These are phyloP conservation scores for Belonocnema kinseyi DNA, from an alignment of 1,140 invertebrate genomes.

Conservation along the genomic window DNA sequence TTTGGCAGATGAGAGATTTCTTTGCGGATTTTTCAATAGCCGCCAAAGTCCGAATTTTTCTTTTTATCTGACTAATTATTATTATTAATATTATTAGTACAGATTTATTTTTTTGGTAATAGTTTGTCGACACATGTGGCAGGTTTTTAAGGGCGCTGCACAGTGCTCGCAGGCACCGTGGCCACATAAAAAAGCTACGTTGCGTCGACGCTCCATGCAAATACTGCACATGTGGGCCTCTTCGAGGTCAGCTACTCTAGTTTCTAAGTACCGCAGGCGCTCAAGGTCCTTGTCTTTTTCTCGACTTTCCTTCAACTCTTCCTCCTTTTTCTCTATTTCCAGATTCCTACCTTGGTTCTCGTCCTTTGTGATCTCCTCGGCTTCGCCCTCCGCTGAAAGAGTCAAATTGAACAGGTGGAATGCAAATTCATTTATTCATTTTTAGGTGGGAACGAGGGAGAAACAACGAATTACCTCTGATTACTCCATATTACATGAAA, in stretches of 20 bases:
- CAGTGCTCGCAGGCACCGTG: constrained; percentile 91
- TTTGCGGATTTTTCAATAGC: constrained; percentile 11
- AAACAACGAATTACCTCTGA: too few relatives aligned
- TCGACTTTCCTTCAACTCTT: constrained; percentile 70
- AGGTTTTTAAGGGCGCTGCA: constrained; percentile 87
- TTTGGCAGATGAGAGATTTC: constrained; percentile 37
- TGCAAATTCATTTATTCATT: too few relatives aligned
- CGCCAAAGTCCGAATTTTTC: neutral
- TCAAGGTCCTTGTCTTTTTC: constrained; percentile 74
- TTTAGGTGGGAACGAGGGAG: too few relatives aligned
- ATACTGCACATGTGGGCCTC: constrained; percentile 88
- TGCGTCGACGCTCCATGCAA: constrained; percentile 86
- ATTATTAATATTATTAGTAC: constrained; percentile 73
- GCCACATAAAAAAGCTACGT: constrained; percentile 92
- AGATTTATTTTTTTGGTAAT: constrained; percentile 93
- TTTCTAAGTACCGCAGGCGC: constrained; percentile 86
- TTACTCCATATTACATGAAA: too few relatives aligned
- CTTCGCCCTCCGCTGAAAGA: constrained; percentile 37
- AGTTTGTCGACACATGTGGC: constrained; percentile 94
- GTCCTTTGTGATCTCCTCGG: constrained; percentile 39
- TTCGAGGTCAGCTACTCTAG: constrained; percentile 91
- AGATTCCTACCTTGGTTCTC: constrained; percentile 48
- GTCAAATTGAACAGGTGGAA: constrained; percentile 15
- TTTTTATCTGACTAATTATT: neutral
- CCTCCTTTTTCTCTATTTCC: constrained; percentile 47